phyloP scores from a whole-genome alignment of 2,888 invertebrate genomes.

The Caradrina kadenii region DNA sequence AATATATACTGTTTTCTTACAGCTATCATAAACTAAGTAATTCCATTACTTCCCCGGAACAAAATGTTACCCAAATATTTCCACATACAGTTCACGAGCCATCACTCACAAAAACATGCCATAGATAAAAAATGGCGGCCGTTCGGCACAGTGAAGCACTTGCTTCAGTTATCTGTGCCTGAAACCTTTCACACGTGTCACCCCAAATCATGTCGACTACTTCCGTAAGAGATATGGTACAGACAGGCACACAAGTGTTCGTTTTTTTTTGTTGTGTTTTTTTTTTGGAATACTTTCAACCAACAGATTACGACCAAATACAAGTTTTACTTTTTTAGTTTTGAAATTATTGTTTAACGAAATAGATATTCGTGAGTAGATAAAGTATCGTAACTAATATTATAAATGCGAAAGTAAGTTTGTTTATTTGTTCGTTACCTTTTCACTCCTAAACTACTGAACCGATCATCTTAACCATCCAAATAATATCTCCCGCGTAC shows the following conservation, averaged over 20 bases:
- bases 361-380: no score
- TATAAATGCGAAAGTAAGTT: constrained; percentile 26
- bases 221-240: constrained; percentile 42
- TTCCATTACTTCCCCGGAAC: neutral
- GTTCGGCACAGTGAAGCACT: constrained; percentile 20
- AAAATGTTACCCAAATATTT: constrained; percentile 1
- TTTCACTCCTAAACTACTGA: no score
- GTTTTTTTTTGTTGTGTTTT: neutral
- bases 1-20: neutral
- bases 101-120: constrained; percentile 14
- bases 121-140: constrained; percentile 30
- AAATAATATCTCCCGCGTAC: no score
- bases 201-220: constrained; percentile 50
- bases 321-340: no score
- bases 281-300: neutral
- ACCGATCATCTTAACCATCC: no score
- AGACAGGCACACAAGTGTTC: constrained; percentile 4
- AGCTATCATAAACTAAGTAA: neutral
- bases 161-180: constrained; percentile 43
- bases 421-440: no score
- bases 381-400: neutral
- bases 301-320: no score
- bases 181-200: constrained; percentile 53
- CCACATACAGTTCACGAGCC: neutral
- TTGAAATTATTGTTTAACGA: no score